A percentile compares a stretch with the other conserved stretches of the same genome.
Evolutionary conservation across 2,888 invertebrate genomes (phyloP).

Genomic region (Caenorhabditis afra): DNA sequence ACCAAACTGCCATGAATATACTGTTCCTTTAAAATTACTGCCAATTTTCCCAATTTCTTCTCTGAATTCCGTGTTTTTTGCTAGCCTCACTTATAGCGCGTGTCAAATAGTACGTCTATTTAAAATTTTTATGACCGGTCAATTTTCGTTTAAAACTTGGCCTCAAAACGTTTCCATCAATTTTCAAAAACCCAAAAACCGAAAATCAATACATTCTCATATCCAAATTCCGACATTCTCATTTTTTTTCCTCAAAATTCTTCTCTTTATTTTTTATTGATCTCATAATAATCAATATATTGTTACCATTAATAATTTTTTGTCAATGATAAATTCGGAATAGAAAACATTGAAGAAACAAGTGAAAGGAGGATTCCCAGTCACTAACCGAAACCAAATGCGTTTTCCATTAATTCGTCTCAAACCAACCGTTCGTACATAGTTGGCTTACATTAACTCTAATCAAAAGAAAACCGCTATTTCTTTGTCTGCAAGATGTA

Average conservation of each 20-base stretch:
- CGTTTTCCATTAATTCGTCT: not conserved
- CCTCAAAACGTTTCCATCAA: not conserved
- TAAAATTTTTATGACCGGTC: conserved; percentile 1
- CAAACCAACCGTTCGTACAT: not conserved
- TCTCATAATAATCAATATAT: not conserved
- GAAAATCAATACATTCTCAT: not conserved
- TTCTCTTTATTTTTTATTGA: conserved; percentile 3
- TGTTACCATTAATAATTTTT: not conserved
- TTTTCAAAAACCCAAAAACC: not conserved
- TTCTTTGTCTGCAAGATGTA: not conserved
- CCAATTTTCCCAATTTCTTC: too few relatives aligned
- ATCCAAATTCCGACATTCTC: not conserved
- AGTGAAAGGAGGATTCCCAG: not conserved
- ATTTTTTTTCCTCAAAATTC: not conserved
- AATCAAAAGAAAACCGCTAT: conserved; percentile 1
- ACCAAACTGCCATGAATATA: not conserved
- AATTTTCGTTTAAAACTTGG: not conserved
- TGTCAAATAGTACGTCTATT: not conserved
- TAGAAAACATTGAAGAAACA: not conserved
- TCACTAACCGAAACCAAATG: conserved; percentile 1
- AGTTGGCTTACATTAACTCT: conserved; percentile 11
- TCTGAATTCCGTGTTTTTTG: too few relatives aligned
- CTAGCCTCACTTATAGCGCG: not conserved
- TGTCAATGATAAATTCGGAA: not conserved
- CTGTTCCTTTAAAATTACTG: not conserved